Evolutionary conservation across 2,113 vertebrate genomes (phyloP).

Genomic region (Lasiurus cinereus): DNA sequence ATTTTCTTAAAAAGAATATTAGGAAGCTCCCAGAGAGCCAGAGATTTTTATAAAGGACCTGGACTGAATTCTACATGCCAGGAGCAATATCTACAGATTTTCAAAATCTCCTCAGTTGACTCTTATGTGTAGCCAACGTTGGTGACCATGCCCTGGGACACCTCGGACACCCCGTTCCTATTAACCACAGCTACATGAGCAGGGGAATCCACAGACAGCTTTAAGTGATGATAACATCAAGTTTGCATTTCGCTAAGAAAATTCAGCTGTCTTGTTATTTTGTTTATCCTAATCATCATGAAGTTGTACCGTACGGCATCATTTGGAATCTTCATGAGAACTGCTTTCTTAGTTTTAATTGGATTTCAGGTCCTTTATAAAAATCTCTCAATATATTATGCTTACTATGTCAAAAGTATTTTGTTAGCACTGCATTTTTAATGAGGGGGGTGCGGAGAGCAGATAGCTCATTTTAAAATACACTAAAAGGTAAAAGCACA

Average conservation of each 20-base stretch:
- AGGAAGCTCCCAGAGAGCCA: not conserved
- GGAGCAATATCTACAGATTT: not conserved
- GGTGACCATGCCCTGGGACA: not conserved
- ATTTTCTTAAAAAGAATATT: not conserved
- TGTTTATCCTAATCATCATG: constrained; percentile 64
- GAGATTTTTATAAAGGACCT: not conserved
- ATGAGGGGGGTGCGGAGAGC: not conserved
- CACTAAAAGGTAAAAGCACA: constrained; percentile 51
- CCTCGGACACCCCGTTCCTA: not conserved
- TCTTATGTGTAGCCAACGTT: not conserved
- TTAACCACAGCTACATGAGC: not conserved
- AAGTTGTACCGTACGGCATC: constrained; percentile 30
- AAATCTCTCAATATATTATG: constrained; percentile 64
- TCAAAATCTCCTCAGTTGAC: not conserved
- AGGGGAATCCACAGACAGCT: not conserved
- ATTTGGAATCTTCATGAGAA: constrained; percentile 70
- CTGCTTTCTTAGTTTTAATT: constrained; percentile 77
- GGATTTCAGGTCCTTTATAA: constrained; percentile 79
- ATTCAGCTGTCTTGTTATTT: not conserved
- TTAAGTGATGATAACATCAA: not conserved
- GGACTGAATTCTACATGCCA: not conserved
- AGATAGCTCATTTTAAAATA: constrained; percentile 64
- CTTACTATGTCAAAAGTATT: constrained; percentile 82
- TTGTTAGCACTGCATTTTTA: constrained; percentile 81
- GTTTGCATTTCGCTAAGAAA: not conserved